Evolutionary conservation across 2,888 invertebrate genomes (phyloP).

Genomic region (Drosophila pegasa): DNA sequence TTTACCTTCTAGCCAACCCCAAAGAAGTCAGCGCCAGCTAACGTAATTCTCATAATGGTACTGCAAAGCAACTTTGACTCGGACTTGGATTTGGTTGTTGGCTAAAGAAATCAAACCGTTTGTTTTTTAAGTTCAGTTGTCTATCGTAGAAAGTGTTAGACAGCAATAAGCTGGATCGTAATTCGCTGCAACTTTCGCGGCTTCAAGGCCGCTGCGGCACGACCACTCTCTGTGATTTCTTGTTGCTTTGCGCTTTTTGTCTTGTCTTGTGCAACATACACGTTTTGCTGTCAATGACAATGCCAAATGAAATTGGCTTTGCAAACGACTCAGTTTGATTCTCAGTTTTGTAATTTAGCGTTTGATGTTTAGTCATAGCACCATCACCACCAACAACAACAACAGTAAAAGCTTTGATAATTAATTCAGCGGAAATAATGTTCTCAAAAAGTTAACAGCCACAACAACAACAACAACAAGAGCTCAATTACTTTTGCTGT

Average conservation of each 20-base stretch:
- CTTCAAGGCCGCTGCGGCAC: slow-evolving; percentile 39
- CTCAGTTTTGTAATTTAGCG: slow-evolving; percentile 40
- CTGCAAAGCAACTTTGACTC: too few species aligned
- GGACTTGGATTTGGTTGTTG: too few species aligned
- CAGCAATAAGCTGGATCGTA: slow-evolving; percentile 8
- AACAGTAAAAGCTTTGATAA: slow-evolving; percentile 43
- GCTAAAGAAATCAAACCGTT: too few species aligned
- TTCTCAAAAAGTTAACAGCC: slow-evolving; percentile 35
- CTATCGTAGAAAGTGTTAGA: slow-evolving; percentile 10
- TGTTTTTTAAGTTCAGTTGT: too few species aligned
- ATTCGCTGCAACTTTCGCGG: slow-evolving; percentile 33
- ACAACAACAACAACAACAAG: slow-evolving; percentile 26
- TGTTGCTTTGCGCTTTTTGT: not conserved
- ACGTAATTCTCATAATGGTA: too few species aligned
- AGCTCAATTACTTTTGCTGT: slow-evolving; percentile 4
- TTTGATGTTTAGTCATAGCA: slow-evolving; percentile 39
- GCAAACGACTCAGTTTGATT: slow-evolving; percentile 59
- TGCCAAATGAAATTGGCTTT: slow-evolving; percentile 52
- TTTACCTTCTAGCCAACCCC: too few species aligned
- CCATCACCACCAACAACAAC: slow-evolving; percentile 22
- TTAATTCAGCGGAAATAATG: slow-evolving; percentile 72
- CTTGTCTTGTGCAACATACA: slow-evolving; percentile 38
- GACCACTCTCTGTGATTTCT: slow-evolving; percentile 1
- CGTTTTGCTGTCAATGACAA: slow-evolving; percentile 58
- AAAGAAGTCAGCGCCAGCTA: too few species aligned